A percentile compares a stretch with the other conserved stretches of the same genome.
These are phyloP conservation scores for Nephila pilipes DNA, from an alignment of 1,140 invertebrate species.

Conservation along the genomic window DNA sequence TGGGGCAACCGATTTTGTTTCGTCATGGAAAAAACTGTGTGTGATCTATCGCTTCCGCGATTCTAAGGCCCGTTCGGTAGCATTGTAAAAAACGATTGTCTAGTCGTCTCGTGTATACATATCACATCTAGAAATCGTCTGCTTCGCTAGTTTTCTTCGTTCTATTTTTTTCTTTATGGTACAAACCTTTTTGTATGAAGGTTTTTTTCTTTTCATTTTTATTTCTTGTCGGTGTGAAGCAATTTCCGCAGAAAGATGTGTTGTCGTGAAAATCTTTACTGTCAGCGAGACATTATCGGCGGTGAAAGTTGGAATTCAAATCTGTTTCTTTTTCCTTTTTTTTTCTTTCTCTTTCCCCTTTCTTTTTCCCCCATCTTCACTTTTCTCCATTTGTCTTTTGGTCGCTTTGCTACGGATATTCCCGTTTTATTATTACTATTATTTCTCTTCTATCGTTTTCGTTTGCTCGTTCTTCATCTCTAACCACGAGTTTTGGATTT, in stretches of 20 bases:
- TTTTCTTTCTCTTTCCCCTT: neutral
- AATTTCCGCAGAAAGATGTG: conserved; percentile 61
- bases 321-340: conserved; percentile 2
- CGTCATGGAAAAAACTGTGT: neutral
- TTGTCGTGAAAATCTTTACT: conserved; percentile 70
- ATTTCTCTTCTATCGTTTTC: conserved; percentile 41
- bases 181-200: conserved; percentile 41
- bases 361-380: neutral
- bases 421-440: conserved; percentile 61
- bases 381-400: conserved; percentile 55
- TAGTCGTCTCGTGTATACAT: conserved; percentile 53
- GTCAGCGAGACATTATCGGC: conserved; percentile 69
- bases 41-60: conserved; percentile 22
- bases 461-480: neutral
- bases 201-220: neutral
- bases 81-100: conserved; percentile 49
- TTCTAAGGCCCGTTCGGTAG: neutral
- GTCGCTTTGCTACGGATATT: conserved; percentile 27
- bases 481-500: conserved; percentile 50
- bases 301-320: conserved; percentile 68
- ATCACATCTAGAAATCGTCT: conserved; percentile 63
- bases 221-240: conserved; percentile 48
- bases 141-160: conserved; percentile 22
- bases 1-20: no score
- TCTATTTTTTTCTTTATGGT: neutral